Conservation (phyloP, 2,888 invertebrate species). For the Pecten maximus region DNA sequence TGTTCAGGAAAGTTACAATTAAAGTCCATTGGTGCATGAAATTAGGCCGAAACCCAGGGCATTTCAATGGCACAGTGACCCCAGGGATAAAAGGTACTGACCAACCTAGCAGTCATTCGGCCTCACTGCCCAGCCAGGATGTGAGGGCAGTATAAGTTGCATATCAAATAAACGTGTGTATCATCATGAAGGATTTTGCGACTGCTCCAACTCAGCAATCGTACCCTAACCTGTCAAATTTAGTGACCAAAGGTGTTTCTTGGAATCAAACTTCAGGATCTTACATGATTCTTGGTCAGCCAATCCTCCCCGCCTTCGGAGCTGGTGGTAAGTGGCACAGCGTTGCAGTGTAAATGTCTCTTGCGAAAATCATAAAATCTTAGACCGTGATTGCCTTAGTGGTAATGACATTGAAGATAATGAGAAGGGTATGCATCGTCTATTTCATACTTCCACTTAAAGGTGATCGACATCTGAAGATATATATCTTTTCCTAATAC, state of each 20-base stretch:
- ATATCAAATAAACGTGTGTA: background rate
- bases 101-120: background rate
- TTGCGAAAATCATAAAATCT: too few species aligned
- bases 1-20: constrained; percentile 30
- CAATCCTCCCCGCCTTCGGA: background rate
- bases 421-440: too few species aligned
- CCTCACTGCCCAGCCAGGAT: background rate
- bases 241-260: constrained; percentile 24
- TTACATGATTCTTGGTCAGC: background rate
- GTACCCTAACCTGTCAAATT: background rate
- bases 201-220: background rate
- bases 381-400: too few species aligned
- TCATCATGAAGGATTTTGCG: background rate
- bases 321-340: background rate
- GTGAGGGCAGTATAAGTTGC: background rate
- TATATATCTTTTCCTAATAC: too few species aligned
- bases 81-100: background rate
- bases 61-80: constrained; percentile 14
- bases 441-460: too few species aligned
- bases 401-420: too few species aligned
- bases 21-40: background rate
- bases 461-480: too few species aligned
- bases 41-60: constrained; percentile 22
- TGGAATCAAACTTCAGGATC: background rate
- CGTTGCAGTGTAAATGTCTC: background rate